Percentiles rank a stretch among this genome's conserved stretches.
These are phyloP conservation scores for Drosophila navojoa DNA, from an alignment of 1,140 invertebrate genomes.

Conservation along the genomic window DNA sequence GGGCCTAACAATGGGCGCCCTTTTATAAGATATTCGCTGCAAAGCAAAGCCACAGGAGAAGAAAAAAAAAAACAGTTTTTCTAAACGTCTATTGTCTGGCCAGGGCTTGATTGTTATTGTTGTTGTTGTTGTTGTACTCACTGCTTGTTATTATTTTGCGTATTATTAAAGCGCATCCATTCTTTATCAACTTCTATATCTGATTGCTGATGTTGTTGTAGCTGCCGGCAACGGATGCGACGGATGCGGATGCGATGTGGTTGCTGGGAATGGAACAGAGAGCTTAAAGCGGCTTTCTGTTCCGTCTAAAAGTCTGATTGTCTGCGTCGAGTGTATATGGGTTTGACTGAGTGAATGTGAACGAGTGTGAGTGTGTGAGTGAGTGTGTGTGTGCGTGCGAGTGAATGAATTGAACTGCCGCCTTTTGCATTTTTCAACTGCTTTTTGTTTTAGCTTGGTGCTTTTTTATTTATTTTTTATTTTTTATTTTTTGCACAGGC, in stretches of 20 bases:
- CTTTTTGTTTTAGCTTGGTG: conserved; percentile 20
- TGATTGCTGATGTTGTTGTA: conserved; percentile 40
- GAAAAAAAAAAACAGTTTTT: conserved; percentile 42
- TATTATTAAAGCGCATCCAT: conserved; percentile 75
- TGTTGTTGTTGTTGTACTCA: conserved; percentile 41
- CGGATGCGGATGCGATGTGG: conserved; percentile 60
- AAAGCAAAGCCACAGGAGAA: neutral
- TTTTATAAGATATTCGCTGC: conserved; percentile 36
- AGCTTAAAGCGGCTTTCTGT: conserved; percentile 70
- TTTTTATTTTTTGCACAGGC: conserved; percentile 39
- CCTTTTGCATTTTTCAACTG: conserved; percentile 72
- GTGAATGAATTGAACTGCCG: conserved; percentile 65
- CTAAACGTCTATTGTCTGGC: conserved; percentile 62
- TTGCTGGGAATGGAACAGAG: conserved; percentile 16
- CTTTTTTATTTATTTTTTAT: conserved; percentile 2
- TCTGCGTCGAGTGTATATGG: neutral
- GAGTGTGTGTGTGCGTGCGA: conserved; percentile 31
- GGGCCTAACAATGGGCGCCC: conserved; percentile 49
- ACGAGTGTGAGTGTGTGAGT: conserved; percentile 22
- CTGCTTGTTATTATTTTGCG: conserved; percentile 75
- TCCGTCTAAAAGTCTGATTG: conserved; percentile 20
- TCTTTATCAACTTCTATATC: conserved; percentile 68
- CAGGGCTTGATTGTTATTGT: conserved; percentile 57
- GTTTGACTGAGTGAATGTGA: conserved; percentile 2
- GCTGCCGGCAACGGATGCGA: conserved; percentile 29